phyloP scores from a whole-genome alignment of 1,140 invertebrate genomes.

The Nymphalis io region DNA sequence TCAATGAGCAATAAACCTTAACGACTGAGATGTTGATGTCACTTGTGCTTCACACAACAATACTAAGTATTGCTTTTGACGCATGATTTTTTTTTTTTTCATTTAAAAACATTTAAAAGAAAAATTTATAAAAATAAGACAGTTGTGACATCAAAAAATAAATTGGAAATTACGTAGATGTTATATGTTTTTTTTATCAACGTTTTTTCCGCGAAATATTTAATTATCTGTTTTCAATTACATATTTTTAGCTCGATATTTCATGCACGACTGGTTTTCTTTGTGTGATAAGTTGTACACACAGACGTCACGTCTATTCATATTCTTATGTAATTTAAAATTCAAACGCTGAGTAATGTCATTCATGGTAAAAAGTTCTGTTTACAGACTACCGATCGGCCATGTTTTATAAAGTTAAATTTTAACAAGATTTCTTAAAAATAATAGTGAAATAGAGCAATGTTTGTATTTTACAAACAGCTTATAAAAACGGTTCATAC shows the following conservation, averaged over 20 bases:
- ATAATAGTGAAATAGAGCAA: too few species aligned
- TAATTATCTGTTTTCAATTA: constrained; percentile 14
- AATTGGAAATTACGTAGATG: background rate
- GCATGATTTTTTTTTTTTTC: too few species aligned
- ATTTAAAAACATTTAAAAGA: too few species aligned
- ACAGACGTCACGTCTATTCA: constrained; percentile 14
- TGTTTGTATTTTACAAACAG: too few species aligned
- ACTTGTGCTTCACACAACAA: too few species aligned
- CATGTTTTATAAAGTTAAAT: background rate
- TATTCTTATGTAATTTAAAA: constrained; percentile 16
- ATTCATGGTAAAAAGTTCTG: constrained; percentile 12
- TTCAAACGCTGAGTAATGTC: background rate
- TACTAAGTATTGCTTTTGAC: too few species aligned
- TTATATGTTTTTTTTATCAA: background rate
- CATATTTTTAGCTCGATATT: constrained; percentile 10
- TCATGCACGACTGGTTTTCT: constrained; percentile 23
- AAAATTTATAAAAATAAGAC: too few species aligned
- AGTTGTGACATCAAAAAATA: too few species aligned
- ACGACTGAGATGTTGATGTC: too few species aligned
- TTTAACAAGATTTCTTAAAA: too few species aligned
- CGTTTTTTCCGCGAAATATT: background rate
- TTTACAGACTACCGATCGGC: background rate
- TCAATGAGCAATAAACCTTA: too few species aligned
- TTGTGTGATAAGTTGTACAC: constrained; percentile 9
- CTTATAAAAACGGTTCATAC: too few species aligned